A percentile compares a stretch with the other conserved stretches of the same genome.
phyloP scores from a whole-genome alignment of 2,888 invertebrate species.

The Steinernema scapterisci region DNA sequence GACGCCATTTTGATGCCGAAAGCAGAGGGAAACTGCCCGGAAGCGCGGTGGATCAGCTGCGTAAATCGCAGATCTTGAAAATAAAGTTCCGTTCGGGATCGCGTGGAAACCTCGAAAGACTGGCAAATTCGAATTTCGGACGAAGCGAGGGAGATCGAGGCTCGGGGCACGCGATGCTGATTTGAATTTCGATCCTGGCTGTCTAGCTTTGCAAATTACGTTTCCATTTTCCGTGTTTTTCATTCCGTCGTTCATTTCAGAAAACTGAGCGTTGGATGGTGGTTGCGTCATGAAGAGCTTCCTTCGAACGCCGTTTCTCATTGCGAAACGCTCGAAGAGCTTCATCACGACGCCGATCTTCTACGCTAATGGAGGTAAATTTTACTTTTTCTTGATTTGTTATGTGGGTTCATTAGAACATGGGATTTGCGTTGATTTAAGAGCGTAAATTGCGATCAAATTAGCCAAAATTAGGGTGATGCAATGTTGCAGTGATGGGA shows the following conservation, averaged over 20 bases:
- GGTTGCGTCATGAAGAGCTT: background rate
- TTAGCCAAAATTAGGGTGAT: background rate
- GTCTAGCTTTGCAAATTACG: too few species aligned
- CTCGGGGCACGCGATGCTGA: too few species aligned
- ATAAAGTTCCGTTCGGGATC: background rate
- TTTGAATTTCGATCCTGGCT: too few species aligned
- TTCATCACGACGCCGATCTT: slow-evolving; percentile 63
- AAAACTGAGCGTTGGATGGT: background rate
- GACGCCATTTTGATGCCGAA: background rate
- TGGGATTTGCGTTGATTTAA: background rate
- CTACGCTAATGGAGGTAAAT: slow-evolving; percentile 62
- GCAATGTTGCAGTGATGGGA: background rate
- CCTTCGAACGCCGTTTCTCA: background rate
- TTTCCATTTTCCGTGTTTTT: too few species aligned
- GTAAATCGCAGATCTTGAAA: too few species aligned
- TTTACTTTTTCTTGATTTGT: background rate
- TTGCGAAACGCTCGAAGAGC: slow-evolving; percentile 35
- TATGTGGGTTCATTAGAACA: slow-evolving; percentile 16
- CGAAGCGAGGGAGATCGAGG: too few species aligned
- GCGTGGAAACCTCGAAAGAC: background rate
- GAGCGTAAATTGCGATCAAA: too few species aligned
- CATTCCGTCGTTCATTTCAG: background rate
- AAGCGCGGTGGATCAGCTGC: too few species aligned
- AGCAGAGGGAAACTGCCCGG: too few species aligned
- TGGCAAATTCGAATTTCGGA: too few species aligned